phyloP scores from a whole-genome alignment of 1,140 invertebrate genomes.

The Drosophila obscura region DNA sequence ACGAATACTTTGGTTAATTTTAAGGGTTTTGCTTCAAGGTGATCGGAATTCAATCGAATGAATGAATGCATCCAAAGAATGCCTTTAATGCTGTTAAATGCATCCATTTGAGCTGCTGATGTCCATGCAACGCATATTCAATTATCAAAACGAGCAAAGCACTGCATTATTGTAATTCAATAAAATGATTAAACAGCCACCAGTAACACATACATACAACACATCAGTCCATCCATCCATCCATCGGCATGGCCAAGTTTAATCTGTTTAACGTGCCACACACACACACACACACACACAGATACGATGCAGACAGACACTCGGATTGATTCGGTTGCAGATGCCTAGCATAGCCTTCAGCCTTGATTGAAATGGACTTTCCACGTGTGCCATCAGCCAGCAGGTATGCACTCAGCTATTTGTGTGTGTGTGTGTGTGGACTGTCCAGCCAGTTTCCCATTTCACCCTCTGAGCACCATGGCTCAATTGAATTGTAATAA shows the following conservation, averaged over 20 bases:
- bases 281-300: not conserved
- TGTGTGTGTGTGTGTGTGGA: too few species aligned
- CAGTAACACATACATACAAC: constrained; percentile 2
- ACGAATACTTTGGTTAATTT: constrained; percentile 15
- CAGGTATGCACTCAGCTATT: constrained; percentile 9
- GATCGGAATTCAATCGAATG: constrained; percentile 20
- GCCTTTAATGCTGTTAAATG: constrained; percentile 33
- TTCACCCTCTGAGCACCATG: constrained; percentile 15
- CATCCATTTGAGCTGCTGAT: constrained; percentile 32
- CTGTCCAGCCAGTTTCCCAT: not conserved
- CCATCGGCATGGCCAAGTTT: constrained; percentile 12
- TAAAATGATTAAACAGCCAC: constrained; percentile 5
- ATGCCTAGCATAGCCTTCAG: constrained; percentile 34
- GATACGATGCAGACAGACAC: not conserved
- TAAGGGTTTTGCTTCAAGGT: constrained; percentile 21
- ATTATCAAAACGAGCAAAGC: constrained; percentile 35
- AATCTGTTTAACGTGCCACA: constrained; percentile 40
- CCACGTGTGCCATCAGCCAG: constrained; percentile 14
- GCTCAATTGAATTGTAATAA: constrained; percentile 69
- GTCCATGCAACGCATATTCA: constrained; percentile 38
- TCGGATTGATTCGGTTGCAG: not conserved
- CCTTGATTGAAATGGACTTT: constrained; percentile 57
- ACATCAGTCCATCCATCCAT: constrained; percentile 1
- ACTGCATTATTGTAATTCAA: not conserved
- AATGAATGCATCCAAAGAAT: constrained; percentile 12